These are phyloP conservation scores for Lasius fuliginosus DNA, from an alignment of 2,888 invertebrate species.

Conservation along the genomic window DNA sequence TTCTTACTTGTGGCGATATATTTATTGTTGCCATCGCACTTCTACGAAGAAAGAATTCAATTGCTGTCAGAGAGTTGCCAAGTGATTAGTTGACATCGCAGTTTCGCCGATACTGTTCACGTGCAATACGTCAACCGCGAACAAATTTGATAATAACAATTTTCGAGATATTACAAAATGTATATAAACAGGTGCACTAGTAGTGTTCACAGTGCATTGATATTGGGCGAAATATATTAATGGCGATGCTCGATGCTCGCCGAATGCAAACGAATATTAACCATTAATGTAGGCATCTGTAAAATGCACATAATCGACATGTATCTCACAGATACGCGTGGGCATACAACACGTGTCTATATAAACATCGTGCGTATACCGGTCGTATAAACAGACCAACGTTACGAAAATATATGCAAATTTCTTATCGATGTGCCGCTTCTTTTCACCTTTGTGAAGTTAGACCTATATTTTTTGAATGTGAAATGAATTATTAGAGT, in stretches of 20 bases:
- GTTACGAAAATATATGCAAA: constrained; percentile 69
- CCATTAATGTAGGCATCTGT: background rate
- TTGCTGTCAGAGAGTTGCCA: background rate
- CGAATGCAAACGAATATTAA: background rate
- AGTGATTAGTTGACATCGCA: constrained; percentile 19
- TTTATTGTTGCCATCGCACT: background rate
- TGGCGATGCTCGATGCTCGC: background rate
- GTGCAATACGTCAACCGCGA: background rate
- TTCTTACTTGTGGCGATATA: constrained; percentile 1
- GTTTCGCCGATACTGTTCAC: background rate
- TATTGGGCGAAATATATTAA: background rate
- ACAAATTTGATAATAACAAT: background rate
- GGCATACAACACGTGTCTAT: constrained; percentile 7
- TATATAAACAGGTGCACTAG: background rate
- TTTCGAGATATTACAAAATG: constrained; percentile 3
- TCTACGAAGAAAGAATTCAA: constrained; percentile 12
- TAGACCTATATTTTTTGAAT: background rate
- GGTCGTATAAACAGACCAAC: constrained; percentile 67
- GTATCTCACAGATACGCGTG: constrained; percentile 2
- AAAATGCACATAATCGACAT: constrained; percentile 10
- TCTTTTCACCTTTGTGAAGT: background rate
- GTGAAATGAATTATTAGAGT: background rate
- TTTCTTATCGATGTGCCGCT: constrained; percentile 20
- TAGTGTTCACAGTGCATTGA: background rate
- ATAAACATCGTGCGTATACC: constrained; percentile 48